A percentile compares a stretch with the other conserved stretches of the same genome.
phyloP scores from a whole-genome alignment of 2,113 vertebrate species.

The Chionis minor region DNA sequence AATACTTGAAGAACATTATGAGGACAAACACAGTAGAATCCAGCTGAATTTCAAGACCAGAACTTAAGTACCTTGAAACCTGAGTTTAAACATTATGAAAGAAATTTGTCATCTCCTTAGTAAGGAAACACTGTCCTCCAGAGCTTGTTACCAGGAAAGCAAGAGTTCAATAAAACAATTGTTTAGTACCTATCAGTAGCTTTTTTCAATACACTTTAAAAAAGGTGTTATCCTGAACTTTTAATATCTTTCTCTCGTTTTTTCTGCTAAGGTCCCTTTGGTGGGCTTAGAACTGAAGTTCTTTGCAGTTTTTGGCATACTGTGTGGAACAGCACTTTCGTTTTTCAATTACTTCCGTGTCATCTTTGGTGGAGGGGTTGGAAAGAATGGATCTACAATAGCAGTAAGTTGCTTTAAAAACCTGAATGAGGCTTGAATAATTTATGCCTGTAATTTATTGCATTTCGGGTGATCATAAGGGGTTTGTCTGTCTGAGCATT shows the following conservation, averaged over 20 bases:
- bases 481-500: neutral
- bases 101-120: neutral
- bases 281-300: conserved; percentile 83
- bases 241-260: neutral
- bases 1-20: neutral
- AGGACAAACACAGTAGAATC: neutral
- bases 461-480: neutral
- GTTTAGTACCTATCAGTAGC: neutral
- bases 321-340: conserved; percentile 86
- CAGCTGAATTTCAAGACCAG: neutral
- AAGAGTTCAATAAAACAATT: neutral
- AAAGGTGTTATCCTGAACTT: neutral
- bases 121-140: neutral
- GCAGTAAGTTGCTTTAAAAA: conserved; percentile 82
- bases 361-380: conserved; percentile 92
- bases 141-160: neutral
- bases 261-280: conserved; percentile 79
- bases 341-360: conserved; percentile 92
- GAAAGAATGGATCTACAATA: conserved; percentile 96
- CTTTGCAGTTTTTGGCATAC: conserved; percentile 86
- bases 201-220: neutral
- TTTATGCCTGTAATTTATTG: neutral
- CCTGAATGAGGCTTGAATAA: neutral
- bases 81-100: neutral
- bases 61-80: neutral